Evolutionary conservation across 2,797 vertebrate genomes (phyloP).

Genomic region (Megaceryle alcyon): DNA sequence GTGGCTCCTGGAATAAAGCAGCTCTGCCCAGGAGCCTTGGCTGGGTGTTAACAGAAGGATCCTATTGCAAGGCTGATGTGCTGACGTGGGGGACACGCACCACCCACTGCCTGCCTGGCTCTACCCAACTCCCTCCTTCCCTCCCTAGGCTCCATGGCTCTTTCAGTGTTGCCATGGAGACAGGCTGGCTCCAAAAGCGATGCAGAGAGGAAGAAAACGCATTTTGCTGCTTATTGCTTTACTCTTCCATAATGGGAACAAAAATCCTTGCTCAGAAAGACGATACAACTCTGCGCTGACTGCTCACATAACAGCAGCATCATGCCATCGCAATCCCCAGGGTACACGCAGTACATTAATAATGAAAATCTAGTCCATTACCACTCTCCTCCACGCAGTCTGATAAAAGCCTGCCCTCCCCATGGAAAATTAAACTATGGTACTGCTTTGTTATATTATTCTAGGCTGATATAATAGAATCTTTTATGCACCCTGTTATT

Average conservation of each 20-base stretch:
- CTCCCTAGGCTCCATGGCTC: constrained; percentile 76
- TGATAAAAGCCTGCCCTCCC: constrained; percentile 12
- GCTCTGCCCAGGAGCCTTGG: constrained; percentile 67
- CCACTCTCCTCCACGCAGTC: neutral
- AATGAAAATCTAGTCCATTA: constrained; percentile 54
- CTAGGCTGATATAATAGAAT: neutral
- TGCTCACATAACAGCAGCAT: neutral
- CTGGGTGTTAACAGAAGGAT: constrained; percentile 76
- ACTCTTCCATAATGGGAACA: constrained; percentile 12
- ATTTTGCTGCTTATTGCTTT: constrained; percentile 55
- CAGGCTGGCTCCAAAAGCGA: constrained; percentile 72
- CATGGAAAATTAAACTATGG: neutral
- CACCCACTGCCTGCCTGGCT: constrained; percentile 74
- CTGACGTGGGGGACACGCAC: constrained; percentile 80
- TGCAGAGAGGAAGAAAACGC: constrained; percentile 73
- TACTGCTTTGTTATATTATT: neutral
- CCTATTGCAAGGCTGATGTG: constrained; percentile 82
- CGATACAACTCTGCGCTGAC: neutral
- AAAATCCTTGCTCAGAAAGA: constrained; percentile 8
- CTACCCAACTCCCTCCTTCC: constrained; percentile 74
- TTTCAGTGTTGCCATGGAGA: constrained; percentile 92
- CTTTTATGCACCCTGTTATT: neutral
- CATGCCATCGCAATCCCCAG: neutral
- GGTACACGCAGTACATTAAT: constrained; percentile 3
- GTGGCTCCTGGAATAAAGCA: constrained; percentile 75